A percentile compares a stretch with the other conserved stretches of the same genome.
Evolutionary conservation across 2,797 vertebrate genomes (phyloP).

Genomic region (Acestrorhynchus altus): DNA sequence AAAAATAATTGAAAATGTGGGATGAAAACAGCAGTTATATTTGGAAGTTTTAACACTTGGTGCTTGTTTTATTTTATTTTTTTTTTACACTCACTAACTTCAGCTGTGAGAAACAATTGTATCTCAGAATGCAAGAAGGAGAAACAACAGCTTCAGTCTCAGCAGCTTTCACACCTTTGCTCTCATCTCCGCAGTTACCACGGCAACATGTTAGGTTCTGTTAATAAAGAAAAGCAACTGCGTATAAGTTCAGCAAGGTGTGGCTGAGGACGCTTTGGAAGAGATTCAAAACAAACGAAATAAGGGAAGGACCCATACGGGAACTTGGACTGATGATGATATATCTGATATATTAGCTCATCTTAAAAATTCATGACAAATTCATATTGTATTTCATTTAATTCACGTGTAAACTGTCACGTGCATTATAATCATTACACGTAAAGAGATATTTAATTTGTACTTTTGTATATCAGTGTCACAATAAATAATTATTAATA

Average conservation of each 20-base stretch:
- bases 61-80: not conserved
- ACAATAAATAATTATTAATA: too few species aligned
- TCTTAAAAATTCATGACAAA: too few species aligned
- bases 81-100: not conserved
- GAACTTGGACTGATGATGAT: too few species aligned
- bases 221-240: slow-evolving; percentile 60
- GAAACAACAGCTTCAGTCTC: slow-evolving; percentile 54
- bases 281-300: slow-evolving; percentile 24
- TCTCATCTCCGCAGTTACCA: slow-evolving; percentile 60
- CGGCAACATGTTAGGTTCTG: slow-evolving; percentile 63
- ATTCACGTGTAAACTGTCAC: too few species aligned
- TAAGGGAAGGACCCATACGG: not conserved
- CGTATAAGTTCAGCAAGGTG: slow-evolving; percentile 47
- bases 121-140: slow-evolving; percentile 42
- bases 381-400: too few species aligned
- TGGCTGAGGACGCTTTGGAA: slow-evolving; percentile 12
- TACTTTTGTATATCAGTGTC: too few species aligned
- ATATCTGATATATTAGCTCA: too few species aligned
- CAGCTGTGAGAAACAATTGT: slow-evolving; percentile 12
- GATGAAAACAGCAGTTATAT: slow-evolving; percentile 45
- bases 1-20: slow-evolving; percentile 51
- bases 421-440: too few species aligned
- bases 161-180: slow-evolving; percentile 57
- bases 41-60: slow-evolving; percentile 42
- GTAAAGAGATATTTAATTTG: too few species aligned